phyloP scores from a whole-genome alignment of 2,797 vertebrate genomes.

The Staurois parvus region DNA sequence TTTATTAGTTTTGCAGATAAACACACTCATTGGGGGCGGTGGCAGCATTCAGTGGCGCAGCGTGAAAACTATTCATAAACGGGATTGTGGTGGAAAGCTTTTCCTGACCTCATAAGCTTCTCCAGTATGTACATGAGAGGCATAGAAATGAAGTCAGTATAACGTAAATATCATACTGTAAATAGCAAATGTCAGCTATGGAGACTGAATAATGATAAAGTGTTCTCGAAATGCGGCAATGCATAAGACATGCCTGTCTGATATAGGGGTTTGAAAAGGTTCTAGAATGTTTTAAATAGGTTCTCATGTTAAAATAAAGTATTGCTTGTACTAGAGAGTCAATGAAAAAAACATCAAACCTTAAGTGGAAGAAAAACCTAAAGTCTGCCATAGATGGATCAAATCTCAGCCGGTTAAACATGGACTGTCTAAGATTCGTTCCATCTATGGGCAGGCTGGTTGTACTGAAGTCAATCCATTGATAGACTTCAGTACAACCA shows the following conservation, averaged over 20 bases:
- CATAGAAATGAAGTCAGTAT: conserved; percentile 19
- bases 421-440: too few relatives aligned
- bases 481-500: too few relatives aligned
- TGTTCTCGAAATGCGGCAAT: background rate
- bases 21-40: background rate
- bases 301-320: background rate
- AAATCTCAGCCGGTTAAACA: too few relatives aligned
- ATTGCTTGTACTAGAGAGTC: too few relatives aligned
- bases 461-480: too few relatives aligned
- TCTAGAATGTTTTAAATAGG: background rate
- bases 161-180: conserved; percentile 49
- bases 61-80: conserved; percentile 37
- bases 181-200: conserved; percentile 40
- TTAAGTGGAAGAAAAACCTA: too few relatives aligned
- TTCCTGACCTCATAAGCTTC: conserved; percentile 33
- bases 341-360: too few relatives aligned
- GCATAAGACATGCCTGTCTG: background rate
- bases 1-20: conserved; percentile 44
- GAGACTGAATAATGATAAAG: background rate
- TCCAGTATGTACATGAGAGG: conserved; percentile 17
- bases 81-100: conserved; percentile 34
- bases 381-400: too few relatives aligned
- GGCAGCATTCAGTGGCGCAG: conserved; percentile 12
- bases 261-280: too few relatives aligned
- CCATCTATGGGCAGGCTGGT: too few relatives aligned